Percentiles rank a stretch among this genome's conserved stretches.
phyloP scores from a whole-genome alignment of 2,797 vertebrate genomes.

The Malurus splendens region DNA sequence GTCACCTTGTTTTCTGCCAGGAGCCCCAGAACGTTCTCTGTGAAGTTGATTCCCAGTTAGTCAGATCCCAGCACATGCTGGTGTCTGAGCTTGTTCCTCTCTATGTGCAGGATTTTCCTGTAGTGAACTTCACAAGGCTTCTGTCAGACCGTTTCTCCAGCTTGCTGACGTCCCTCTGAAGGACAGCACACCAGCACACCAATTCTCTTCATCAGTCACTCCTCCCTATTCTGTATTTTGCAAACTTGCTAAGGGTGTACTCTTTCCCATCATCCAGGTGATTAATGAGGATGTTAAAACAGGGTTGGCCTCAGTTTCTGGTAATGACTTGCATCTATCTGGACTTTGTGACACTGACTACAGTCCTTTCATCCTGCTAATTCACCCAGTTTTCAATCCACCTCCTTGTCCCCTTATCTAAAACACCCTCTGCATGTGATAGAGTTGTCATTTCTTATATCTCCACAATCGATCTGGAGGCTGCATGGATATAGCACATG shows the following conservation, averaged over 20 bases:
- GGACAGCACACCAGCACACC: not conserved
- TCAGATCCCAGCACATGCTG: not conserved
- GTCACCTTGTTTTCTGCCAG: not conserved
- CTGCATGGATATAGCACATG: not conserved
- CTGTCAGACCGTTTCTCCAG: not conserved
- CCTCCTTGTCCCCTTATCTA: not conserved
- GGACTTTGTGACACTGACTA: not conserved
- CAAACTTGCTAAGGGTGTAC: not conserved
- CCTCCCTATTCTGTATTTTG: not conserved
- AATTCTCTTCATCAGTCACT: not conserved
- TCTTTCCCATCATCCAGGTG: not conserved
- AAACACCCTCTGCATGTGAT: not conserved
- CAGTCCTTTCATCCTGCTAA: not conserved
- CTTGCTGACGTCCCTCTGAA: not conserved
- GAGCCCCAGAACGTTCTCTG: not conserved
- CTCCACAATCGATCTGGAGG: not conserved
- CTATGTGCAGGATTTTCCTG: not conserved
- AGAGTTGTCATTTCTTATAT: not conserved
- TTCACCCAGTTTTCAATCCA: not conserved
- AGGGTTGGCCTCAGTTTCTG: no score
- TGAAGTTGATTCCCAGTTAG: not conserved
- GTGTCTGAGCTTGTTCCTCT: not conserved
- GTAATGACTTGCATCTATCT: not conserved
- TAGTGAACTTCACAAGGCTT: not conserved
- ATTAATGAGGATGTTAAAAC: not conserved